These are phyloP conservation scores for Gymnoscopelus braueri DNA, from an alignment of 2,797 vertebrate species.

Conservation along the genomic window DNA sequence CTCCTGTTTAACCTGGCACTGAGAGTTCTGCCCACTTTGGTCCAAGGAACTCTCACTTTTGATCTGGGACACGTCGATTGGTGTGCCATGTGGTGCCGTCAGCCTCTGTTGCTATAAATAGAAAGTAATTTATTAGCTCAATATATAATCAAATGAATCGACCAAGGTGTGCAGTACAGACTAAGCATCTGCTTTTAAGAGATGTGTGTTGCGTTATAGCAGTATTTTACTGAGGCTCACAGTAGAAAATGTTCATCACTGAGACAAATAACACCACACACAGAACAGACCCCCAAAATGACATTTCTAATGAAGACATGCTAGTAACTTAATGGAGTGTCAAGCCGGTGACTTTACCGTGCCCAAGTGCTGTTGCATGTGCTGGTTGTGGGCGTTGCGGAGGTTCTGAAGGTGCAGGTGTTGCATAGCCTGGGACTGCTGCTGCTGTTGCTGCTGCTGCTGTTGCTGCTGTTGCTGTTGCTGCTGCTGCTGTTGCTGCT, in stretches of 20 bases:
- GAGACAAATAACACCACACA: too few species aligned
- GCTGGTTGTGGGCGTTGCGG: slow-evolving; percentile 70
- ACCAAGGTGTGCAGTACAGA: too few species aligned
- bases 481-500: slow-evolving; percentile 13
- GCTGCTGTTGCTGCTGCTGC: slow-evolving; percentile 43
- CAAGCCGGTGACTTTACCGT: slow-evolving; percentile 30
- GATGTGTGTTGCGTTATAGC: too few species aligned
- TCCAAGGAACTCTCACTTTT: slow-evolving; percentile 69
- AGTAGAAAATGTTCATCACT: too few species aligned
- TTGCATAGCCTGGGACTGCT: slow-evolving; percentile 40
- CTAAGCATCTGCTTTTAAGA: too few species aligned
- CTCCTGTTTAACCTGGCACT: slow-evolving; percentile 65
- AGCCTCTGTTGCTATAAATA: slow-evolving; percentile 48
- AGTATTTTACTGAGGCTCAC: too few species aligned
- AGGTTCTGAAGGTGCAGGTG: slow-evolving; percentile 77
- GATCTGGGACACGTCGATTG: slow-evolving; percentile 2
- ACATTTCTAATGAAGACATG: too few species aligned
- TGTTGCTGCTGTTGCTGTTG: slow-evolving; percentile 23
- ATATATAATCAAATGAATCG: too few species aligned
- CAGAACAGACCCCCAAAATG: too few species aligned
- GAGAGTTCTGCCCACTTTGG: slow-evolving; percentile 64
- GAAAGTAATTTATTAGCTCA: background rate
- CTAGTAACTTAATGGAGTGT: too few species aligned
- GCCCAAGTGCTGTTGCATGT: slow-evolving; percentile 68
- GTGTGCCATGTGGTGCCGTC: slow-evolving; percentile 37